Evolutionary conservation across 2,113 vertebrate genomes (phyloP), one percentile per base, ranked within the genome.

Genomic region (Rattus rattus): DNA sequence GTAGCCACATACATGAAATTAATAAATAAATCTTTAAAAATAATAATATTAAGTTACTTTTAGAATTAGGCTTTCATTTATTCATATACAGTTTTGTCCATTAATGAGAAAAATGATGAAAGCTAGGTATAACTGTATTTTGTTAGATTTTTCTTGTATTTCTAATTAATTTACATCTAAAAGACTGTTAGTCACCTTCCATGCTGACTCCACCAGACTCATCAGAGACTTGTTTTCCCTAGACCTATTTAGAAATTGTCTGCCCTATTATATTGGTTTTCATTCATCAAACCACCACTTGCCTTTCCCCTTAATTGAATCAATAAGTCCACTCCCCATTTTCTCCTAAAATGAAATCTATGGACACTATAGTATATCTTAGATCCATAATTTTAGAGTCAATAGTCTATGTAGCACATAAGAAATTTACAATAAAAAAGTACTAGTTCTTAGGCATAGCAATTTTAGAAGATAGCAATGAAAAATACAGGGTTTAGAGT

Each of bases 131-230:
- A 77, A 47, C 9, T 85, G 10, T 28, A 39, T 22, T 69, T 84
- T 83, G n/a, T 85, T 54, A 84, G 61, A 33, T 90, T 95, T 94
- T 67, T 81, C 36, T 54, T 54, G 7, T 72, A 90, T 81, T 86
- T 93, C 69, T 84, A 84, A 61, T 12, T 47, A n/a, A 59, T 94
- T 76, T 54, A 33, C 13, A 77, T 94, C 30, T 90, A 87, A 43
- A n/a, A 69, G 30, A 81, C 5, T n/a, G n/a, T 56, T 59, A 28
- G 63, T 91, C 9, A 63, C 86, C 72, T 94, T 28, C 49, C 22
- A 80, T 77, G 26, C 19, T 63, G 12, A 47, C 70, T 77, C 76
- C 94, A 52, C 10, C n/a, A 84, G 28, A 7, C 26, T 91, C 10
- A 9, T 56, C 75, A 63, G 20, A 75, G 49, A 77, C 92, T 76